Conservation (phyloP, 2,797 vertebrate genomes). For the Sternotherus odoratus region DNA sequence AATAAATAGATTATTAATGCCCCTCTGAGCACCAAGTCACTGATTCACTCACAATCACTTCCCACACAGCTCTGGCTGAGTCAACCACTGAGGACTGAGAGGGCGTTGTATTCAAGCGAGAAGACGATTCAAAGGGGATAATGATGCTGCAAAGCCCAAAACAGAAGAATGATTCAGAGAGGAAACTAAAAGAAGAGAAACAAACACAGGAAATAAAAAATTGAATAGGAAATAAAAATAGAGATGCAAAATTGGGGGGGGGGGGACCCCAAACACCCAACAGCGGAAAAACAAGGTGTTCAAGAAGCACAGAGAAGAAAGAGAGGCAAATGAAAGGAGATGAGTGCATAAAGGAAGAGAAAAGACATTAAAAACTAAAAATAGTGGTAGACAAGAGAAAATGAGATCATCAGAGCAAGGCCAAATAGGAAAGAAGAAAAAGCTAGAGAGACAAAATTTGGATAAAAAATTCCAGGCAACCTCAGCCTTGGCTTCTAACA, state of each 20-base stretch:
- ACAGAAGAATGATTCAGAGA: conserved; percentile 73
- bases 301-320: conserved; percentile 7
- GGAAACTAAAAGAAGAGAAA: conserved; percentile 50
- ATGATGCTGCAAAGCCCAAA: conserved; percentile 64
- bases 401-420: conserved; percentile 10
- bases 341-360: not conserved
- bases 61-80: conserved; percentile 79
- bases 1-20: conserved; percentile 64
- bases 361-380: not conserved
- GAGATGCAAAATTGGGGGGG: not conserved
- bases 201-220: not conserved
- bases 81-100: conserved; percentile 68
- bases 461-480: not conserved
- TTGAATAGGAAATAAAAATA: not conserved
- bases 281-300: not conserved
- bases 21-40: conserved; percentile 54
- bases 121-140: conserved; percentile 62
- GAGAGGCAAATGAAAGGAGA: conserved; percentile 2
- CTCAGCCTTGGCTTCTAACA: not conserved
- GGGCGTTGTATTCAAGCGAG: conserved; percentile 68
- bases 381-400: not conserved
- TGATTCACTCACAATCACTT: conserved; percentile 67
- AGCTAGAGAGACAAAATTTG: not conserved
- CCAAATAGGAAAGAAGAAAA: not conserved
- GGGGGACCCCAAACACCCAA: not conserved